Conservation (phyloP, 2,888 invertebrate genomes). For the Tachina fera region DNA sequence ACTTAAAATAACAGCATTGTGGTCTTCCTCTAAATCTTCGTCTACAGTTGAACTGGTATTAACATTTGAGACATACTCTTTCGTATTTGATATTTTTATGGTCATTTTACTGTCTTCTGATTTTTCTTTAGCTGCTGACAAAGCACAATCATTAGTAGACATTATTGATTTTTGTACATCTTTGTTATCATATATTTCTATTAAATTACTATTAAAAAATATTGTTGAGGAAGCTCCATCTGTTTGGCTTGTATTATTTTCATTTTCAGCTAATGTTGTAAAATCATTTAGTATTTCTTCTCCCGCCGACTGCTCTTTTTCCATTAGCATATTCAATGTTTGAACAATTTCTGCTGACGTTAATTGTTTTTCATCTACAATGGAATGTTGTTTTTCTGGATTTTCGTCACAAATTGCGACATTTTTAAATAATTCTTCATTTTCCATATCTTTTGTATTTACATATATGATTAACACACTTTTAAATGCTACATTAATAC, state of each 20-base stretch:
- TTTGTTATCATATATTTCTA: background rate
- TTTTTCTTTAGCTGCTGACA: constrained; percentile 1
- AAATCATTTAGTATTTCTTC: constrained; percentile 1
- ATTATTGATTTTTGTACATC: constrained; percentile 62
- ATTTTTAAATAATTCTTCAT: constrained; percentile 16
- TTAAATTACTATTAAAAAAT: constrained; percentile 7
- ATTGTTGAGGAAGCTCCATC: background rate
- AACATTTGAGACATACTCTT: constrained; percentile 26
- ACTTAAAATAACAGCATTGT: constrained; percentile 54
- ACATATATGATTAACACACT: constrained; percentile 11
- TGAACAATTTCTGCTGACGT: constrained; percentile 34
- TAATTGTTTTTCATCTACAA: constrained; percentile 34
- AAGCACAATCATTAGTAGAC: background rate
- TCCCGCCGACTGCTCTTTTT: constrained; percentile 10
- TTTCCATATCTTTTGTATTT: constrained; percentile 32
- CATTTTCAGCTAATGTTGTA: background rate
- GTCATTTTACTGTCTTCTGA: constrained; percentile 14
- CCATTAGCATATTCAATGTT: background rate
- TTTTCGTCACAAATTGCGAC: constrained; percentile 28
- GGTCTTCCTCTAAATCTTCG: constrained; percentile 50
- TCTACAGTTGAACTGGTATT: constrained; percentile 42
- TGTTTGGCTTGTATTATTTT: background rate
- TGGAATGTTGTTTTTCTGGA: constrained; percentile 60
- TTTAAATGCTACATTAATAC: constrained; percentile 19
- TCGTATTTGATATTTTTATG: constrained; percentile 51